A percentile compares a stretch with the other conserved stretches of the same genome.
Conservation (phyloP, 1,140 invertebrate species). For the Euschistus heros region DNA sequence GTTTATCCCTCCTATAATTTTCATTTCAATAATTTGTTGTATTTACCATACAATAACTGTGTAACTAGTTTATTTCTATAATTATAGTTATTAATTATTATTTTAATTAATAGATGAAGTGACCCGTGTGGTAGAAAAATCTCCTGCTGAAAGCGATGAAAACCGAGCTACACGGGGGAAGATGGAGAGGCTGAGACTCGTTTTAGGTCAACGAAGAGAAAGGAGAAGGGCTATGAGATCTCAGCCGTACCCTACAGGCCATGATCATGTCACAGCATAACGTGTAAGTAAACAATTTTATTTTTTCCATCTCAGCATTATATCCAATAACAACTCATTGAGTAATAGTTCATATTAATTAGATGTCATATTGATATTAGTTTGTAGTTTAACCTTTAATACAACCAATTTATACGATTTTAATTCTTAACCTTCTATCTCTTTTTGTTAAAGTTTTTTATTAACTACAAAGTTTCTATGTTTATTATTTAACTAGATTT, state of each 20-base stretch:
- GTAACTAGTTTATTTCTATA: no score
- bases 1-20: no score
- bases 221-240: conserved; percentile 66
- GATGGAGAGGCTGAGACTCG: conserved; percentile 68
- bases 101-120: neutral
- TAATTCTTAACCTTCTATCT: neutral
- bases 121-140: conserved; percentile 4
- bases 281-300: conserved; percentile 2
- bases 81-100: no score
- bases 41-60: no score
- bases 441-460: neutral
- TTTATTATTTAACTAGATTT: no score
- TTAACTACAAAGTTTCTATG: no score
- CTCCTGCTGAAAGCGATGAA: conserved; percentile 39
- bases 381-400: neutral
- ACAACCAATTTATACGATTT: neutral
- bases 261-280: conserved; percentile 21
- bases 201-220: conserved; percentile 78
- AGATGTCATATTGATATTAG: neutral
- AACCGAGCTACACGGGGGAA: conserved; percentile 74
- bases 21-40: no score
- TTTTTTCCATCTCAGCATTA: neutral
- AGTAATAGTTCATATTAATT: no score
- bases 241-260: conserved; percentile 32
- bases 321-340: neutral